Evolutionary conservation across 2,113 vertebrate species (phyloP), one percentile per base, ranked within the genome.

Genomic region (Ptilonorhynchus violaceus): DNA sequence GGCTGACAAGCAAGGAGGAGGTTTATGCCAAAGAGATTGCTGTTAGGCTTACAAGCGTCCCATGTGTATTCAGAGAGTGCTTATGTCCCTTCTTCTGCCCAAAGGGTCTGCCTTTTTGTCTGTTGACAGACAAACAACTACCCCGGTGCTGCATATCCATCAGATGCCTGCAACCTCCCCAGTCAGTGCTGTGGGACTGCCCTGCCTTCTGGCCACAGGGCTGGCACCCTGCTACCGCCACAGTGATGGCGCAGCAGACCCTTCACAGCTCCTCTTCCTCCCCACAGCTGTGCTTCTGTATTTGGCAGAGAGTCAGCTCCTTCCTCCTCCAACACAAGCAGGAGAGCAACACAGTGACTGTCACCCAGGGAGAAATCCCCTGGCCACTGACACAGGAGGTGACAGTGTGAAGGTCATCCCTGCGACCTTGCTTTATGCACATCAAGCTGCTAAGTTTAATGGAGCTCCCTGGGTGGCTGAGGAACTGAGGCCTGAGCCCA

Each of bases 331-430:
- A 1, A 10, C 10, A 18, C 23, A 67, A 53, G 44, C 19, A 67
- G 47, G 8, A 83, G 17, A 59, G 41, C 14, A 11, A 28, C 1
- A 3, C 0, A 1, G 37, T 49, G 31, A 16, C 33, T 60, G 39
- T 15, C 0, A 0, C 11, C 13, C 0, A 0, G 10, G 19, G 25
- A 60, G 31, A 47, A 53, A 37, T 28, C 7, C 11, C 22, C 56
- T 28, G 58, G 8, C 12, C 39, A 28, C 44, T 37, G 17, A 30
- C 17, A 21, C 1, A 20, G 35, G 8, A 67, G 21, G 6, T 18
- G 47, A 46, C 31, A 39, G 16, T 41, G 27, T 2, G 3, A 76
- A 56, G 6, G 53, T 30, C 37, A 64, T 39, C 39, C 15, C 15
- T 27, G 33, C 20, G 80, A 2, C 30, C 30, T 55, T 35, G 17